Base-by-base conservation (phyloP, 2,113 vertebrate species). In the Psettodes erumei region DNA sequence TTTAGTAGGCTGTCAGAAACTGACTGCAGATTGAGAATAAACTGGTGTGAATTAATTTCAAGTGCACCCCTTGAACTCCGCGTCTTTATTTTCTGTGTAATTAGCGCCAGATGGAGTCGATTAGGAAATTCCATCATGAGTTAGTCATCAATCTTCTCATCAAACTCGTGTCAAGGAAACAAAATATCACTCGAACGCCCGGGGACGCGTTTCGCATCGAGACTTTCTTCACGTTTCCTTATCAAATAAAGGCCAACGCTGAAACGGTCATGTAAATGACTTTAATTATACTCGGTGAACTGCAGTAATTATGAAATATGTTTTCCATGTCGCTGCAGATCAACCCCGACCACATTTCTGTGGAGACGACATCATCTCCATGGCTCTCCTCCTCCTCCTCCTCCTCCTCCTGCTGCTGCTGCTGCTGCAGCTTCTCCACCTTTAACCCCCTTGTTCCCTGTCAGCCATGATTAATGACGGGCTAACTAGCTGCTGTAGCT, bases 381-480 rank as follows among this genome's bases (percentile, higher is more conserved):
- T 50, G 32, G 58, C 32, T 76, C 53, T 59, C 59, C 30, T 38
- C 19, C 12, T 27, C n/a, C n/a, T n/a, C n/a, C n/a, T n/a, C n/a
- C n/a, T n/a, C n/a, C n/a, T n/a, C n/a, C n/a, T n/a, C n/a, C n/a
- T n/a, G n/a, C n/a, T n/a, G n/a, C n/a, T n/a, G n/a, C n/a, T n/a
- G n/a, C n/a, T n/a, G n/a, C n/a, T n/a, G 84, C 83, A 86, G 84
- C 81, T 65, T 48, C 70, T 43, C 59, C 64, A 76, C 88, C 82
- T 86, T 76, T 83, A 80, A 86, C 81, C 85, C n/a, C 65, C 50
- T 43, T 32, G 71, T 73, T 88, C 82, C 79, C 33, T 90, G 89
- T 91, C 90, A 91, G 80, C 82, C 64, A 55, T 89, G 86, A 92
- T 91, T 88, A 92, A 91, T 90, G 89, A 64, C 81, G 73, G 71